Percentiles rank a stretch among this genome's conserved stretches.
These are phyloP conservation scores for Papilio dardanus DNA, from an alignment of 1,140 invertebrate genomes.

Conservation along the genomic window DNA sequence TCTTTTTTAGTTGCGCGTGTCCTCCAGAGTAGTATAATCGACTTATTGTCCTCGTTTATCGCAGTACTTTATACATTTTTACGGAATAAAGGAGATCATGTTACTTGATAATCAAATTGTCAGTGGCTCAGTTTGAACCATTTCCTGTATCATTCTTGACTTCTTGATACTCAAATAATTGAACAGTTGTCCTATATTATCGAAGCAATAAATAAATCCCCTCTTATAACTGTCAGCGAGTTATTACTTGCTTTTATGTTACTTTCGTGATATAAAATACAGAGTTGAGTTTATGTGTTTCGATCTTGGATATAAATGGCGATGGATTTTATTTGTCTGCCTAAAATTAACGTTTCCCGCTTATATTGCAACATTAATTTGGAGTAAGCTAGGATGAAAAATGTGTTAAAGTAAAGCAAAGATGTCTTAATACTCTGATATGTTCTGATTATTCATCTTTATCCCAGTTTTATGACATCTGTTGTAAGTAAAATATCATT, in stretches of 20 bases:
- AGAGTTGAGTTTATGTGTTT: constrained; percentile 10
- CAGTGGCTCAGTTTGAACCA: too few species aligned
- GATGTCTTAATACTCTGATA: neutral
- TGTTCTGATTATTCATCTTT: too few species aligned
- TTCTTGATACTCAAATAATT: neutral
- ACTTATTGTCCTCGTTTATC: too few species aligned
- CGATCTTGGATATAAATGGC: constrained; percentile 15
- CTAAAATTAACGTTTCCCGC: constrained; percentile 9
- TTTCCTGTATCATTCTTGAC: neutral
- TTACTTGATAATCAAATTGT: too few species aligned
- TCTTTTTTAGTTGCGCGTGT: too few species aligned
- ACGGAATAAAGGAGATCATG: too few species aligned
- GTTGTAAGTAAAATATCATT: neutral
- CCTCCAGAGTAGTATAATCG: too few species aligned
- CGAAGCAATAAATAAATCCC: constrained; percentile 1
- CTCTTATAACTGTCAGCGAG: constrained; percentile 10
- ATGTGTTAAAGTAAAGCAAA: neutral
- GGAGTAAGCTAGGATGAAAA: neutral
- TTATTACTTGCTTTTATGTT: constrained; percentile 1
- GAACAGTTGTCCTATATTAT: neutral
- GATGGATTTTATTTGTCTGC: constrained; percentile 12
- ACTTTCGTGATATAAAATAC: constrained; percentile 18
- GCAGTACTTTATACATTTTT: too few species aligned
- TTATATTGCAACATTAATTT: constrained; percentile 24
- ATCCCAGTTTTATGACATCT: neutral